A percentile compares a stretch with the other conserved stretches of the same genome.
Evolutionary conservation across 2,113 vertebrate genomes (phyloP).

Genomic region (Narcine bancroftii): DNA sequence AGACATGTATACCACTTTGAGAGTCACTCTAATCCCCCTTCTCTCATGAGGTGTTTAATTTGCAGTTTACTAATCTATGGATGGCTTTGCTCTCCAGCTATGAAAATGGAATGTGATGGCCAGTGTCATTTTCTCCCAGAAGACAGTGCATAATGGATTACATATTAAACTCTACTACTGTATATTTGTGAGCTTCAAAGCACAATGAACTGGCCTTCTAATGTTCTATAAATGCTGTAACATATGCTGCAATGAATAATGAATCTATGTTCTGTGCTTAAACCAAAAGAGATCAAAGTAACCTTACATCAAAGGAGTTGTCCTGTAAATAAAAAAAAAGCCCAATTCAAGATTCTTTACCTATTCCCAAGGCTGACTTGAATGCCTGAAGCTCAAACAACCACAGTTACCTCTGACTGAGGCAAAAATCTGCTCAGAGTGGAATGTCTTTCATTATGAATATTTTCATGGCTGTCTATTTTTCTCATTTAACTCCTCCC

Average conservation of each 20-base stretch:
- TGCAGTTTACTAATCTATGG: neutral
- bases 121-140: neutral
- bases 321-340: constrained; percentile 17
- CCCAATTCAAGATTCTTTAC: constrained; percentile 10
- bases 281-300: constrained; percentile 11
- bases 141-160: neutral
- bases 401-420: neutral
- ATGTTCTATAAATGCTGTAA: neutral
- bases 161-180: neutral
- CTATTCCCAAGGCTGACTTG: neutral
- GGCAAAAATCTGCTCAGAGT: neutral
- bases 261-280: neutral
- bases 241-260: constrained; percentile 18
- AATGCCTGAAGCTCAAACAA: neutral
- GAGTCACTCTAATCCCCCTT: neutral
- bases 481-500: neutral
- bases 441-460: neutral
- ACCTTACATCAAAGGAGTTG: neutral
- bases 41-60: neutral
- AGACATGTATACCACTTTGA: neutral
- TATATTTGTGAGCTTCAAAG: neutral
- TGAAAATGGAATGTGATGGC: neutral
- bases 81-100: neutral
- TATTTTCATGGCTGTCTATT: neutral
- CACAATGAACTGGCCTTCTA: neutral